Conservation (phyloP, 2,888 invertebrate genomes). For the Pycnomerus fuliginosus region DNA sequence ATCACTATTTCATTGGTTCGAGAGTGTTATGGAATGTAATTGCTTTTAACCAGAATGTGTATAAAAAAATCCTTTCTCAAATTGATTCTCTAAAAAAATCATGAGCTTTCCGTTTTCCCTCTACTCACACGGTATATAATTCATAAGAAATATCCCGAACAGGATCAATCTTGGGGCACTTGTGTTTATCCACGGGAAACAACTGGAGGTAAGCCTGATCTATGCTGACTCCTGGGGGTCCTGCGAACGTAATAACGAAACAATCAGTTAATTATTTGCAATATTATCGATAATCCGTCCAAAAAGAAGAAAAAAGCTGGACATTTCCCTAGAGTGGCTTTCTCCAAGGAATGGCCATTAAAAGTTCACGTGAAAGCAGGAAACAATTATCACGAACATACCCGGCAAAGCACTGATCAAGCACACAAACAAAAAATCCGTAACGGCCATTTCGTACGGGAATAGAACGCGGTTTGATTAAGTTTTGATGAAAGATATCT, state of each 20-base stretch:
- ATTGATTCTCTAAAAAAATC: too few species aligned
- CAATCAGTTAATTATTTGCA: too few species aligned
- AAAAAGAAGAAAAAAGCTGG: too few species aligned
- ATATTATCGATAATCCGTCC: too few species aligned
- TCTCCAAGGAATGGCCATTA: too few species aligned
- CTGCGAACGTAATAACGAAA: conserved; percentile 44
- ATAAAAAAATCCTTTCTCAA: too few species aligned
- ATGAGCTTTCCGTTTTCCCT: too few species aligned
- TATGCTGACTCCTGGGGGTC: conserved; percentile 60
- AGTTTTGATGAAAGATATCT: too few species aligned
- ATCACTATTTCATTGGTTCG: too few species aligned
- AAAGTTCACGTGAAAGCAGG: conserved; percentile 13
- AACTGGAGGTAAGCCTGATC: conserved; percentile 60
- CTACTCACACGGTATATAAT: conserved; percentile 59
- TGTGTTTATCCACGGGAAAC: conserved; percentile 59
- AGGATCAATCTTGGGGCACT: conserved; percentile 58
- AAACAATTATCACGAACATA: conserved; percentile 31
- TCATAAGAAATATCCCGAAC: conserved; percentile 57
- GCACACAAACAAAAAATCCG: conserved; percentile 44
- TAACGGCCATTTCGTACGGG: conserved; percentile 37
- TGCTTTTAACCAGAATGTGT: too few species aligned
- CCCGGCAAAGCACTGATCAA: conserved; percentile 43
- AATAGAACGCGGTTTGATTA: conserved; percentile 14
- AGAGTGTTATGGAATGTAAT: too few species aligned
- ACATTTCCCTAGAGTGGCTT: too few species aligned